These are phyloP conservation scores for Alethe diademata DNA, from an alignment of 2,113 vertebrate species.

Conservation along the genomic window DNA sequence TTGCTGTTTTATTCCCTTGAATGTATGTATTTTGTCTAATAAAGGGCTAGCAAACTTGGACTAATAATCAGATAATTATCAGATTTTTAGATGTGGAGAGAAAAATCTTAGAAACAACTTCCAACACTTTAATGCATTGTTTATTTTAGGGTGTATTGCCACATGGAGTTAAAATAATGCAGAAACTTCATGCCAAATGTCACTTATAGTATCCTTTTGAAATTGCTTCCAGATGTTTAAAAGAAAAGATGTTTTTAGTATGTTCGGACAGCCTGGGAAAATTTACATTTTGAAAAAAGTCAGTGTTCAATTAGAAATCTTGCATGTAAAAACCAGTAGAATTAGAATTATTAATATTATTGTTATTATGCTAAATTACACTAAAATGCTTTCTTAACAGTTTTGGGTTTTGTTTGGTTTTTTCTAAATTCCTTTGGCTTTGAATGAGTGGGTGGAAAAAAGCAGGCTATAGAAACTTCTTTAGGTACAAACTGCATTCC, in stretches of 20 bases:
- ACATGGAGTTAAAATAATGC: background rate
- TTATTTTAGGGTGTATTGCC: background rate
- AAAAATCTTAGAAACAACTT: background rate
- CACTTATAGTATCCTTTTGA: background rate
- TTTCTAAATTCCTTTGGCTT: background rate
- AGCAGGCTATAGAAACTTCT: background rate
- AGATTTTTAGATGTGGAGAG: background rate
- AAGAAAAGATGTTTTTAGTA: background rate
- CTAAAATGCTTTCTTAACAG: background rate
- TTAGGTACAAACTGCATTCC: background rate
- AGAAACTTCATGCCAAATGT: background rate
- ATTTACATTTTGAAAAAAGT: background rate
- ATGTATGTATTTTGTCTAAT: background rate
- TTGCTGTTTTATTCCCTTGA: background rate
- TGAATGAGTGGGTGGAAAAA: background rate
- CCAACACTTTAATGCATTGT: background rate
- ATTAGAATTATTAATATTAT: background rate
- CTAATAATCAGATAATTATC: background rate
- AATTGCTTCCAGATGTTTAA: background rate
- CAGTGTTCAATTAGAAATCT: background rate
- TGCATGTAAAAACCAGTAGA: fast-evolving
- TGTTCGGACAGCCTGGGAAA: background rate
- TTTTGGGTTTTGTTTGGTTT: background rate
- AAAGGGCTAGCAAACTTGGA: background rate
- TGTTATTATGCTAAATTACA: background rate